A percentile compares a stretch with the other conserved stretches of the same genome.
These are phyloP conservation scores for Thyatira batis DNA, from an alignment of 2,888 invertebrate species.

Conservation along the genomic window DNA sequence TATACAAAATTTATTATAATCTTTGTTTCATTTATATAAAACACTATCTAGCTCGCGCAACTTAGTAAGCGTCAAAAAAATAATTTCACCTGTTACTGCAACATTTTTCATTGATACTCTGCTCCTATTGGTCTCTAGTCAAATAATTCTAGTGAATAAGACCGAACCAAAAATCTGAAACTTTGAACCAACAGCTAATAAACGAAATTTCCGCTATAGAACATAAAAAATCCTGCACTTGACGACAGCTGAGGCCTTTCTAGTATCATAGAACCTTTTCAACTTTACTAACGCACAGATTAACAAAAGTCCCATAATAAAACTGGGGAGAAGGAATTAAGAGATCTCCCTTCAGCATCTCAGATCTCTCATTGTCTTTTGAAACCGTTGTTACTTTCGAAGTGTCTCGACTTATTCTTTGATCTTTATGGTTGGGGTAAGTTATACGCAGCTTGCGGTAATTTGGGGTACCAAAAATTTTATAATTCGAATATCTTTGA, in stretches of 20 bases:
- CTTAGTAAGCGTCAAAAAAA: too few species aligned
- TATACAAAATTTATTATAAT: neutral
- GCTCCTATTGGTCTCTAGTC: too few species aligned
- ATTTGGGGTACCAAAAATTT: too few species aligned
- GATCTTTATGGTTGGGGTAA: constrained; percentile 32
- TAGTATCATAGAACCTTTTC: neutral
- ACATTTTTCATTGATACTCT: too few species aligned
- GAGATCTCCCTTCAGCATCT: constrained; percentile 48
- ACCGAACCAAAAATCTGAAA: neutral
- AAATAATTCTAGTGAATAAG: neutral
- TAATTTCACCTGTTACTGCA: too few species aligned
- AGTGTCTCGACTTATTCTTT: constrained; percentile 40
- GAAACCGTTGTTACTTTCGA: constrained; percentile 48
- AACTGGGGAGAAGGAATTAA: constrained; percentile 43
- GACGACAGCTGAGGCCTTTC: neutral
- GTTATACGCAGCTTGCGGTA: constrained; percentile 6
- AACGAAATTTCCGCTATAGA: neutral
- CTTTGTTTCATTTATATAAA: too few species aligned
- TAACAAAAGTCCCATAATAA: constrained; percentile 40
- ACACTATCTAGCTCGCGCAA: too few species aligned
- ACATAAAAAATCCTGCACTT: neutral
- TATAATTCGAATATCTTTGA: too few species aligned
- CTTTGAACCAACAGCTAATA: neutral
- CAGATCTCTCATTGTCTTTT: constrained; percentile 55
- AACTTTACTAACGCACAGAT: constrained; percentile 25